Base-by-base conservation (phyloP, 2,113 vertebrate genomes). In the Sinocyclocheilus anshuiensis region DNA sequence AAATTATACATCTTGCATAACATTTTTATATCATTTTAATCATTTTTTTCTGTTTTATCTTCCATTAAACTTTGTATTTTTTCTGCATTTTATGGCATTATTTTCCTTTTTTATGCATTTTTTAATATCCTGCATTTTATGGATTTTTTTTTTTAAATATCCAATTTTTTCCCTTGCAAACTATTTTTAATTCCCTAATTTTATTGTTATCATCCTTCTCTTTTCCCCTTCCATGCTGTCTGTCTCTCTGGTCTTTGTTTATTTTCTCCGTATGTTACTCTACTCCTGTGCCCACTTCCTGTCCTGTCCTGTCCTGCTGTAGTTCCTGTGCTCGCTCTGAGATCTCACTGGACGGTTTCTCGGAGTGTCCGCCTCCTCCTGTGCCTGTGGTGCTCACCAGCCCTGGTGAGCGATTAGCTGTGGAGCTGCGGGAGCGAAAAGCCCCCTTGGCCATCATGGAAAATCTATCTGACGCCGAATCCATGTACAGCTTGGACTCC, bases 261-360 rank as follows among this genome's bases (percentile, higher is more conserved):
- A 33, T 48, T 57, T 53, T 33, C 20, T 26, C 36, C 36, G 7
- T 29, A 59, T 39, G 22, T 29, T 57, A 33, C 50, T 55, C 53
- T 78, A 33, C 39, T 50, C n/a, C 39, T 48, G 24, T 67, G 20
- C 50, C 29, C 57, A 74, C 55, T 24, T 29, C 82, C 36, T 22
- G 6, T 59, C 82, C 33, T 22, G 6, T 59, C 82, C 33, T 83
- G 15, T 71, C 78, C 61, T 33, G 15, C 84, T 83, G n/a, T 91
- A 99, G 98, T 94, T 99, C 97, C 89, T 98, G 98, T 90, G 96
- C 96, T 77, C 98, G 97, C 67, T 98, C 98, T 0, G 98, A 99
- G 93, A 97, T 98, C 89, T 99, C 97, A 86, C 92, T 99, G 93
- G 98, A 99, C 87, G 98, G 97, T 4, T 99, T 99, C 91, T 96